Percentiles rank a stretch among this genome's conserved stretches.
These are phyloP conservation scores for Osmerus mordax DNA, from an alignment of 2,113 vertebrate species.

Conservation along the genomic window DNA sequence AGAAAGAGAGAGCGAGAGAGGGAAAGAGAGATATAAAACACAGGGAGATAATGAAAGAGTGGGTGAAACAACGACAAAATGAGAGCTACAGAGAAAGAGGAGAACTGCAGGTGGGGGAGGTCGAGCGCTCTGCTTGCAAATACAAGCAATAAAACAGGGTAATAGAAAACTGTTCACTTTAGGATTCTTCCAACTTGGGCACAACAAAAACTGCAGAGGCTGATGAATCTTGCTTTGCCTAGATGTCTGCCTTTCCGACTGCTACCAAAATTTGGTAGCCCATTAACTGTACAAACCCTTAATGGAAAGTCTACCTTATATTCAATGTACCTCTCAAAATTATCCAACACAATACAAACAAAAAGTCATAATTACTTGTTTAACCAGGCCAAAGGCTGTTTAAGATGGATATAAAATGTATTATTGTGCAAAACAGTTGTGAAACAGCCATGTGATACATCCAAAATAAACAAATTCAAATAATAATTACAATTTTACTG, in stretches of 20 bases:
- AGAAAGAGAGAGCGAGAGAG: not conserved
- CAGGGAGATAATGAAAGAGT: not conserved
- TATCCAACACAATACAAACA: not conserved
- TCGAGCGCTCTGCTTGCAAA: not conserved
- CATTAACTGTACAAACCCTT: not conserved
- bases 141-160: not conserved
- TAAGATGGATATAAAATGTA: no score
- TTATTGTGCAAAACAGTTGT: no score
- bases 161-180: no score
- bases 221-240: no score
- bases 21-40: no score
- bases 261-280: not conserved
- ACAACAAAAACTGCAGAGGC: no score
- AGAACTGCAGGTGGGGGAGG: no score
- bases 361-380: not conserved
- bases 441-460: no score
- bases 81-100: not conserved
- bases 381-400: not conserved
- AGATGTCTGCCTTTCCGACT: not conserved
- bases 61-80: not conserved
- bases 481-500: no score
- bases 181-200: no score
- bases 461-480: no score
- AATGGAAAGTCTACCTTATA: not conserved
- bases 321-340: not conserved